These are phyloP conservation scores for Drosophila nigrodunni DNA, from an alignment of 1,140 invertebrate genomes.

Conservation along the genomic window DNA sequence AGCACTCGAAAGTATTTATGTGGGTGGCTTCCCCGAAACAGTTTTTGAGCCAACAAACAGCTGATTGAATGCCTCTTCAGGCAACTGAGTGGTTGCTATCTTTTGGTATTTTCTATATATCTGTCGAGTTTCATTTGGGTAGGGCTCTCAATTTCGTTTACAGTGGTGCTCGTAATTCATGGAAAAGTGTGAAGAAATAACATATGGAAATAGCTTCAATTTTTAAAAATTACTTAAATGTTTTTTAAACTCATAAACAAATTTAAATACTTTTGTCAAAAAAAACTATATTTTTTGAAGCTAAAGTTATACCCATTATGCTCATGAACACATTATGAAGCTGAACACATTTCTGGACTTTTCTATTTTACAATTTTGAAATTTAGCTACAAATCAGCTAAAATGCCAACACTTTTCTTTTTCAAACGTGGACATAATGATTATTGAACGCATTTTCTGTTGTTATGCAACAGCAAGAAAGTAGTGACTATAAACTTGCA, in stretches of 20 bases:
- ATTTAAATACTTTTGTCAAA: no score
- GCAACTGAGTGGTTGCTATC: neutral
- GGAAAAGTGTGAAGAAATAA: no score
- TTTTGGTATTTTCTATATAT: slow-evolving; percentile 19
- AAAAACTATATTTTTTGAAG: no score
- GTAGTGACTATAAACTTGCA: slow-evolving; percentile 19
- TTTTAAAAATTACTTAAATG: no score
- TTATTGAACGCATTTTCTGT: slow-evolving; percentile 60
- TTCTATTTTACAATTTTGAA: no score
- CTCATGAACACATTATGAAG: no score
- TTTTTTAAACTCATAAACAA: no score
- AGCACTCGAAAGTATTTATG: slow-evolving; percentile 70
- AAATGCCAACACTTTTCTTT: slow-evolving; percentile 1
- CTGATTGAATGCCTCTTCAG: slow-evolving; percentile 16
- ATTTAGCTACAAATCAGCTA: no score
- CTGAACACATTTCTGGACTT: no score
- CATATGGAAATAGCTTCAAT: no score
- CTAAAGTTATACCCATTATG: no score
- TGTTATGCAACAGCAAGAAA: slow-evolving; percentile 39
- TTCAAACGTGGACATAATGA: slow-evolving; percentile 49
- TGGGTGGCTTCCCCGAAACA: slow-evolving; percentile 51
- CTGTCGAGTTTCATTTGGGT: slow-evolving; percentile 26
- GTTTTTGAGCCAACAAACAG: slow-evolving; percentile 31
- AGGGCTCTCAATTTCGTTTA: slow-evolving; percentile 42
- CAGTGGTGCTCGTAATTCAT: no score